Conservation (phyloP, 2,888 invertebrate species). For the Silvanus unidentatus region DNA sequence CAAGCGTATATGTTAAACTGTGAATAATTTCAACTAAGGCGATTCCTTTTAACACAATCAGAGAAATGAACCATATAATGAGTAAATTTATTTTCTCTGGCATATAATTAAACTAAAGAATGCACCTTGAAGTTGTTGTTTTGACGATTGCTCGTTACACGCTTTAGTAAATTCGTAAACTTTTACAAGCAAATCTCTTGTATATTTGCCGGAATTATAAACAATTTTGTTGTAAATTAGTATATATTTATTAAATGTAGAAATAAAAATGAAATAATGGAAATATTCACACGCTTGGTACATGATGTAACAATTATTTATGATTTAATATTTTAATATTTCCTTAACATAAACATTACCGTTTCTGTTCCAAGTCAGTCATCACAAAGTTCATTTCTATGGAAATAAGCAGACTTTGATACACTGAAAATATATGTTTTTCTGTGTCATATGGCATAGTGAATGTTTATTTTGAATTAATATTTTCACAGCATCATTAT, state of each 20-base stretch:
- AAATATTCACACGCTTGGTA: conserved; percentile 26
- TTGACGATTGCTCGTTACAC: too few relatives aligned
- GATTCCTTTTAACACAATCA: conserved; percentile 14
- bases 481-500: conserved; percentile 31
- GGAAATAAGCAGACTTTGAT: conserved; percentile 21
- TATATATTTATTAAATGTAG: too few relatives aligned
- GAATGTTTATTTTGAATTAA: conserved; percentile 33
- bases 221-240: too few relatives aligned
- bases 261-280: conserved; percentile 14
- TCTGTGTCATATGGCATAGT: conserved; percentile 30
- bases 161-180: too few relatives aligned
- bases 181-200: too few relatives aligned
- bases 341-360: conserved; percentile 25
- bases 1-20: conserved; percentile 13
- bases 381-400: conserved; percentile 22
- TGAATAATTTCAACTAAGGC: conserved; percentile 15
- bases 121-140: too few relatives aligned
- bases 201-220: too few relatives aligned
- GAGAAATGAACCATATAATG: conserved; percentile 23
- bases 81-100: conserved; percentile 8
- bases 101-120: neutral
- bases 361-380: conserved; percentile 25
- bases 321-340: conserved; percentile 27
- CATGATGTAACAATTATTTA: conserved; percentile 27
- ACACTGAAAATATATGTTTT: conserved; percentile 25